phyloP scores from a whole-genome alignment of 1,140 invertebrate genomes.

The Saxidomus purpurata region DNA sequence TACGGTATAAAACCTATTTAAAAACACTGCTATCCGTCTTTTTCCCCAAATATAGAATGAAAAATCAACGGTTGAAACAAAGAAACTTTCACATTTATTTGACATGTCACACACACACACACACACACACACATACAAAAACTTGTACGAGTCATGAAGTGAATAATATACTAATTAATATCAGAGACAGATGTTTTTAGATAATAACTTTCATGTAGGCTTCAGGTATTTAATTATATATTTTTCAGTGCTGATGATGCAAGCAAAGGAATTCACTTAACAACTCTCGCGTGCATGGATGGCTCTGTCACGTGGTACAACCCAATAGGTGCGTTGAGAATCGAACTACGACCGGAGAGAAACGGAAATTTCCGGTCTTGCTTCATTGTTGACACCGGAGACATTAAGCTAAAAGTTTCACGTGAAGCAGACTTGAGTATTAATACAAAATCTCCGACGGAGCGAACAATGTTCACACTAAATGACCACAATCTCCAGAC shows the following conservation, averaged over 20 bases:
- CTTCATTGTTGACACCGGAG: slow-evolving; percentile 68
- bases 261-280: slow-evolving; percentile 32
- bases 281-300: slow-evolving; percentile 61
- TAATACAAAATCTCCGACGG: slow-evolving; percentile 22
- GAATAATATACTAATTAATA: no score
- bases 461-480: slow-evolving; percentile 6
- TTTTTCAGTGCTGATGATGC: slow-evolving; percentile 43
- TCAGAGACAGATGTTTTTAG: no score
- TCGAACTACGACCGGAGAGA: slow-evolving; percentile 66
- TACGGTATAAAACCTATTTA: no score
- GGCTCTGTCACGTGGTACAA: slow-evolving; percentile 74
- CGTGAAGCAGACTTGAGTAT: slow-evolving; percentile 65
- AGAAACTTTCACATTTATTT: no score
- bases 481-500: slow-evolving; percentile 64
- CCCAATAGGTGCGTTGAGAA: slow-evolving; percentile 73
- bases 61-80: no score
- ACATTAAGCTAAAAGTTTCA: slow-evolving; percentile 73
- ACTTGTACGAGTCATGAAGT: no score
- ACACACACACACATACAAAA: no score
- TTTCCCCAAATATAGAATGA: no score
- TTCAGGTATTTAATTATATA: no score
- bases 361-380: slow-evolving; percentile 66
- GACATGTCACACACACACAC: no score
- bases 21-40: no score
- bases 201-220: no score